Base-by-base conservation (phyloP, 1,140 invertebrate genomes). In the Lepidurus arcticus region DNA sequence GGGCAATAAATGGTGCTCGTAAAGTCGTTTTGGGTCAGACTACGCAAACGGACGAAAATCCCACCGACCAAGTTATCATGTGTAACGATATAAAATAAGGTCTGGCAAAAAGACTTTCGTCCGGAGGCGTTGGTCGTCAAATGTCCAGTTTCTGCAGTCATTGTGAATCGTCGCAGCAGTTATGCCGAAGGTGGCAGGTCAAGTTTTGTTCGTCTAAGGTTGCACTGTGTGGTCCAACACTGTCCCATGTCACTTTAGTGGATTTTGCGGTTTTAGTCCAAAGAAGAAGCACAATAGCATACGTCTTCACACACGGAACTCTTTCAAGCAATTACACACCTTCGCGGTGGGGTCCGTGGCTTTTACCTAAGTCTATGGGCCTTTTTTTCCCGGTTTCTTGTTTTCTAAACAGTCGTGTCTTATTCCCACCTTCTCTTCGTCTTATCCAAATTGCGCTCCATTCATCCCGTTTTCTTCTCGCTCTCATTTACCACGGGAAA, bases 321-420 rank as follows among this genome's bases (percentile, higher is more conserved):
- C 53, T 65, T 65, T 65, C 53, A 21, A n/a, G 53, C 53, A 65
- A 65, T 65, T 65, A 65, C 53, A 65, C 53, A 65, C 53, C 53
- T 65, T 16, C 53, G 53, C 16, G 53, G 7, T 65, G 53, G 21
- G 53, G 53, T 65, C 53, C 53, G 8, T 7, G 53, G 53, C 53
- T 65, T 65, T 65, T 65, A 65, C 53, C 53, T 21, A 65, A 65
- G 53, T 65, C 53, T 65, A 13, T 21, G 16, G 53, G 16, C 53
- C 6, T 65, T 65, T 65, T 65, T 65, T 65, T 34, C 34, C 53
- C 53, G n/a, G 7, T 16, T 65, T 21, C 53, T 65, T 65, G 53
- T 65, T 65, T 65, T 65, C 53, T 65, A 65, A 65, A 65, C 53
- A 65, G 7, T 65, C 53, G 53, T n/a, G 53, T 65, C 21, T 65